Evolutionary conservation across 2,888 invertebrate genomes (phyloP).

Genomic region (Agonopterix arenella): DNA sequence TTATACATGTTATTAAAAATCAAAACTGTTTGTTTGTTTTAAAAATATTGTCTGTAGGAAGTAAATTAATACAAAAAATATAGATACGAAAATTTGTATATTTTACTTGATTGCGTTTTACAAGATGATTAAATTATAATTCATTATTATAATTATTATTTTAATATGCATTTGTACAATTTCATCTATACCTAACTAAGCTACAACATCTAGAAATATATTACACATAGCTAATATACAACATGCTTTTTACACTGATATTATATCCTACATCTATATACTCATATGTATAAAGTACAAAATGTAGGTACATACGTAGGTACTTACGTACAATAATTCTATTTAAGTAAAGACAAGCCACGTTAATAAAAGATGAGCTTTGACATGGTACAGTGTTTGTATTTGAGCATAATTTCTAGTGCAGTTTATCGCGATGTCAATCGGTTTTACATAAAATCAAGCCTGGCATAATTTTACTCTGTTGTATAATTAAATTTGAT

Average conservation of each 20-base stretch:
- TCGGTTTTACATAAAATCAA: not conserved
- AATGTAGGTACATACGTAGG: slow-evolving; percentile 23
- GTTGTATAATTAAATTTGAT: too few species aligned
- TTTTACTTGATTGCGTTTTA: slow-evolving; percentile 75
- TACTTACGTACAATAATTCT: slow-evolving; percentile 23
- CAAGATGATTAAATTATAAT: slow-evolving; percentile 72
- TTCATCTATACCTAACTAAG: slow-evolving; percentile 71
- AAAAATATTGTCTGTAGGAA: too few species aligned
- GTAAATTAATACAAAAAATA: slow-evolving; percentile 23
- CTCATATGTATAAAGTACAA: slow-evolving; percentile 52
- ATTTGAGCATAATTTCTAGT: slow-evolving; percentile 43
- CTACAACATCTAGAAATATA: slow-evolving; percentile 68
- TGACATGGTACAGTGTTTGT: slow-evolving; percentile 26
- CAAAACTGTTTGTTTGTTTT: too few species aligned
- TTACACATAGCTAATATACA: slow-evolving; percentile 71
- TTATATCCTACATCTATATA: slow-evolving; percentile 48
- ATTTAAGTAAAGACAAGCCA: slow-evolving; percentile 24
- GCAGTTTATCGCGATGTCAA: not conserved
- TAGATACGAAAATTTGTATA: slow-evolving; percentile 71
- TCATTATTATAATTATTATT: slow-evolving; percentile 65
- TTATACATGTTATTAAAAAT: too few species aligned
- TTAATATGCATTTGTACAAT: slow-evolving; percentile 75
- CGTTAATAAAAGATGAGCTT: slow-evolving; percentile 25
- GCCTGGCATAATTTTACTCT: too few species aligned
- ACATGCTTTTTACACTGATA: slow-evolving; percentile 70